phyloP scores from a whole-genome alignment of 2,113 vertebrate species.

The Pithys albifrons region DNA sequence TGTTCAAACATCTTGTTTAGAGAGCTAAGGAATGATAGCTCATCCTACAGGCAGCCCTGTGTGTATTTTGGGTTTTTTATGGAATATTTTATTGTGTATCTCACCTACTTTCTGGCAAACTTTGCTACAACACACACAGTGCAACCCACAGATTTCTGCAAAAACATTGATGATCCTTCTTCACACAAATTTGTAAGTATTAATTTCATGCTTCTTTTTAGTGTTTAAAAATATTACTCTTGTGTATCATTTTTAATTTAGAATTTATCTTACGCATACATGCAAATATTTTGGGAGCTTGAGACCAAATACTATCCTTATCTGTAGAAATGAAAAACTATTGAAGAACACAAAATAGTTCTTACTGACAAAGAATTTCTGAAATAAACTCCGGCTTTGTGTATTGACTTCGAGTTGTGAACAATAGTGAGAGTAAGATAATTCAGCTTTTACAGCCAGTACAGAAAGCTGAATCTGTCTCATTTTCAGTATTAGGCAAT shows the following conservation, averaged over 20 bases:
- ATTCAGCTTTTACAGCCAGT: conserved; percentile 67
- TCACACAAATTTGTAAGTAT: not conserved
- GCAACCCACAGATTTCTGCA: not conserved
- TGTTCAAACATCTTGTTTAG: not conserved
- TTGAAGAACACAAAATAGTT: conserved; percentile 22
- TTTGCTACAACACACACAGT: not conserved
- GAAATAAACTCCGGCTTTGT: conserved; percentile 72
- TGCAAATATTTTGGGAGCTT: not conserved
- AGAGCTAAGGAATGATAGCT: not conserved
- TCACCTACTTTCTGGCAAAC: not conserved
- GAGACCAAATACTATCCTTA: not conserved
- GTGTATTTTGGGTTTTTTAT: not conserved
- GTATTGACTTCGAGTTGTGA: conserved; percentile 47
- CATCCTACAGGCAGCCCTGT: not conserved
- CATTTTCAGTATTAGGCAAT: conserved; percentile 78
- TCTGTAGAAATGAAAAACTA: conserved; percentile 24
- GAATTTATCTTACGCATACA: not conserved
- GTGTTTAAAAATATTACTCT: not conserved
- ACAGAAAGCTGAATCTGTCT: conserved; percentile 74
- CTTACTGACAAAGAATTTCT: conserved; percentile 61
- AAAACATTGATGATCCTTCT: not conserved
- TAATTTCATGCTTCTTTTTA: conserved; percentile 19
- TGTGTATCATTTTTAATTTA: conserved; percentile 29
- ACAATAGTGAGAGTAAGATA: conserved; percentile 77
- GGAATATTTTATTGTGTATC: not conserved